Evolutionary conservation across 2,797 vertebrate genomes (phyloP), one percentile per base, ranked within the genome.

Genomic region (Acropternis orthonyx): DNA sequence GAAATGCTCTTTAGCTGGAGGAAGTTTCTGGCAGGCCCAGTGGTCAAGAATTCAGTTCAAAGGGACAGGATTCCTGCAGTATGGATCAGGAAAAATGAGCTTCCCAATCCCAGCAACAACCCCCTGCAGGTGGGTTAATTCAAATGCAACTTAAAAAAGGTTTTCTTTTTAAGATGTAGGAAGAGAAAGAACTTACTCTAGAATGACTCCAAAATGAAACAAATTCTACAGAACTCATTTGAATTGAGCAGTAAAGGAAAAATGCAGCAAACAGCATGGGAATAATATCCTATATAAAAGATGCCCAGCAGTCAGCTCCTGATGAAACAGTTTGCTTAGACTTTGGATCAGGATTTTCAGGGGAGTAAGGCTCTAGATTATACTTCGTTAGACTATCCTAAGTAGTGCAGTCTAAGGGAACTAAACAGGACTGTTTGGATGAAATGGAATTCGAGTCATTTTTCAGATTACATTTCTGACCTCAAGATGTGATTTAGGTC

Each of bases 21-120:
- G 96, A 97, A 97, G 82, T 95, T 89, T 93, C 95, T 96, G 96
- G 96, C 94, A 97, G 96, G 85, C 88, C 79, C 23, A 88, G 86
- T 92, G 96, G 94, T 95, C 46, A 92, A 92, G 96, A 96, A 95
- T 84, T 91, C 93, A 95, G 90, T 49, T 97, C 94, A 83, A 88
- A 94, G 94, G 93, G 78, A 93, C 0, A 5, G 54, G 36, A 95
- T 69, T 91, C 88, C 83, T 74, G 89, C 71, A 80, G 88, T 34
- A 69, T 0, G 3, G 51, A 65, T 7, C 46, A 3, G 1, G 48
- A 62, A 46, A 43, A 84, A 56, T 0, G 7, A 67, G 65, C 39
- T 32, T 28, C 61, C 84, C 76, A 7, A 1, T 0, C 18, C 61
- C 30, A 74, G 34, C 24, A 21, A 44, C 0, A 0, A 36, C 6